These are phyloP conservation scores for Machimus rusticus DNA, from an alignment of 2,888 invertebrate genomes.

Conservation along the genomic window DNA sequence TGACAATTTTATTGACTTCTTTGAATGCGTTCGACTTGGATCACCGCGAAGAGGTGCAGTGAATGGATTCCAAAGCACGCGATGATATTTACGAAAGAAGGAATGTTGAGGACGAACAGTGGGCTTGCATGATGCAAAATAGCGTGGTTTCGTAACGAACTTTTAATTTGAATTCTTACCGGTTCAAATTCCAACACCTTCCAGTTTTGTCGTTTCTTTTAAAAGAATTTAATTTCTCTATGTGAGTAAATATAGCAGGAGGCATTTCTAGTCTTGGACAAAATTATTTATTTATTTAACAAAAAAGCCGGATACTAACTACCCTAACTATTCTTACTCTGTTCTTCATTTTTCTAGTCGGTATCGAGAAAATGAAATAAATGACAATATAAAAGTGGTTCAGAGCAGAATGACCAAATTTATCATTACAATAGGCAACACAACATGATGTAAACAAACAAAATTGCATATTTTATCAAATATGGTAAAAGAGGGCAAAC, in stretches of 20 bases:
- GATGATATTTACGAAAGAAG: neutral
- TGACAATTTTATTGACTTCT: constrained; percentile 24
- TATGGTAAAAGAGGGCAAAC: neutral
- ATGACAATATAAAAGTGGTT: too few relatives aligned
- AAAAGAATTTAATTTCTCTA: too few relatives aligned
- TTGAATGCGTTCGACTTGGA: neutral
- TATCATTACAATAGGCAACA: neutral
- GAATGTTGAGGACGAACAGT: neutral
- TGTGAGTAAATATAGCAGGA: too few relatives aligned
- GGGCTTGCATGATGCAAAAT: neutral
- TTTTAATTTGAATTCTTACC: neutral
- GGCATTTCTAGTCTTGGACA: too few relatives aligned
- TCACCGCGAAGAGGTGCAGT: neutral
- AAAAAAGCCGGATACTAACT: too few relatives aligned
- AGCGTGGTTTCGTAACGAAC: neutral
- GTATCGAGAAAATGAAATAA: too few relatives aligned
- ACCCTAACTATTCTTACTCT: too few relatives aligned
- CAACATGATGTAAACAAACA: neutral
- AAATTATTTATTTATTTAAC: too few relatives aligned
- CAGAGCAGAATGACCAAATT: neutral
- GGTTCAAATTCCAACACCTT: neutral
- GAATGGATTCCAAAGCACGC: neutral
- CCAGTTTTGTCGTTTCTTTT: too few relatives aligned
- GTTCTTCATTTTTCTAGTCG: too few relatives aligned
- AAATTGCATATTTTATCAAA: neutral